phyloP scores from a whole-genome alignment of 2,113 vertebrate genomes.

The Boulengeromyrus knoepffleri region DNA sequence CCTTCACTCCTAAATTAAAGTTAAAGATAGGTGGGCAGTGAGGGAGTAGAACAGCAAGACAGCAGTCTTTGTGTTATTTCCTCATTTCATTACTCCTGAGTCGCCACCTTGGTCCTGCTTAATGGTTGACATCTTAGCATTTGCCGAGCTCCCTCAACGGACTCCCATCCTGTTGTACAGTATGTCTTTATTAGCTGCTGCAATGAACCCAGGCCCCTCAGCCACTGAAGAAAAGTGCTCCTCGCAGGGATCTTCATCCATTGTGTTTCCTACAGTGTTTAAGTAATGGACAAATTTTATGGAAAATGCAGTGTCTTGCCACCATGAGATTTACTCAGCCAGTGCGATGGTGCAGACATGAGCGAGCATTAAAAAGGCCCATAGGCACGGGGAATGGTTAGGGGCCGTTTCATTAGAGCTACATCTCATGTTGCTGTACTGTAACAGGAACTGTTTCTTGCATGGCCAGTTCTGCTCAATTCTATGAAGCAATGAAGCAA shows the following conservation, averaged over 20 bases:
- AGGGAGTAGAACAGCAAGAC: neutral
- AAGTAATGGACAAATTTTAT: constrained; percentile 28
- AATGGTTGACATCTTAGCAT: neutral
- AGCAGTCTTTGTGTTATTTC: neutral
- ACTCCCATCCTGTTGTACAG: neutral
- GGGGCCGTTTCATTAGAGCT: neutral
- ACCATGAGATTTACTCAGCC: constrained; percentile 31
- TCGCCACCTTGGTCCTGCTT: neutral
- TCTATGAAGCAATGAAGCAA: neutral
- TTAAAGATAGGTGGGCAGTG: neutral
- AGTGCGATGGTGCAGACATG: constrained; percentile 30
- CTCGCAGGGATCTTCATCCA: constrained; percentile 26
- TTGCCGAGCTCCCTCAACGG: neutral
- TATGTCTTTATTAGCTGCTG: constrained; percentile 32
- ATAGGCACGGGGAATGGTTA: neutral
- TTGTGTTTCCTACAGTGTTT: constrained; percentile 35
- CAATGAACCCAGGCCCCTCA: neutral
- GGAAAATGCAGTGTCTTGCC: constrained; percentile 34
- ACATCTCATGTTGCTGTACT: neutral
- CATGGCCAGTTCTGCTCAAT: neutral
- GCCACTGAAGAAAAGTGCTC: neutral
- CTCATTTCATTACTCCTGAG: neutral
- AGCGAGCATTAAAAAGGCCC: constrained; percentile 34
- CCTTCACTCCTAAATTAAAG: neutral
- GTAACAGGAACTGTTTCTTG: neutral